Base-by-base conservation (phyloP, 2,888 invertebrate species). In the Polydesmus complanatus region DNA sequence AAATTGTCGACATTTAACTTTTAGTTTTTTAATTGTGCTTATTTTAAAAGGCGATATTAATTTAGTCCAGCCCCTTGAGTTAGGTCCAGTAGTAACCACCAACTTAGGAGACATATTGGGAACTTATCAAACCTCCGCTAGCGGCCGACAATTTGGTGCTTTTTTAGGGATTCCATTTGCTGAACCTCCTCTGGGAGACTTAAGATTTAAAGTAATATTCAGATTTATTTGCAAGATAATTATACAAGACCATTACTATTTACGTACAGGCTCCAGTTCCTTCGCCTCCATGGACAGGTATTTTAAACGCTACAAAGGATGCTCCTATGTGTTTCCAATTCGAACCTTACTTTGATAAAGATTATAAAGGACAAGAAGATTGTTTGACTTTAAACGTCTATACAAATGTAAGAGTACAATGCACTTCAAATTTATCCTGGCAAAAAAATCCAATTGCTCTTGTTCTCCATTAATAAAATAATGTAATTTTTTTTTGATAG, bases 331-430 rank as follows among this genome's bases (percentile, higher is more conserved):
- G 91, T 70, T 83, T 85, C 0, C 91, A 91, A 72, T 8, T 37
- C 14, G 37, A 8, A 14, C 5, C 37, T 37, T 37, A 8, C 5
- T n/a, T n/a, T n/a, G n/a, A n/a, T n/a, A n/a, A n/a, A n/a, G 80
- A 83, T 63, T 50, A 62, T 47, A 58, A 63, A 18, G 88, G 88
- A 0, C 78, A 77, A 63, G 91, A 92, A 73, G 88, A 92, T 72
- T 92, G 91, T 68, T 78, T 92, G 1, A 88, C 86, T 66, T 74
- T 92, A 2, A 91, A 91, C 69, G 78, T 85, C 0, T 83, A 81
- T 72, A 80, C 83, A 0, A 78, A 76, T 64, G 70, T 77, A 78
- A 81, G 58, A 70, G 72, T 27, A 22, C 54, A n/a, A n/a, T n/a
- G n/a, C n/a, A n/a, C n/a, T n/a, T n/a, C n/a, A n/a, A n/a, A n/a